These are phyloP conservation scores for Amazonetta brasiliensis DNA, from an alignment of 2,797 vertebrate genomes.

Conservation along the genomic window DNA sequence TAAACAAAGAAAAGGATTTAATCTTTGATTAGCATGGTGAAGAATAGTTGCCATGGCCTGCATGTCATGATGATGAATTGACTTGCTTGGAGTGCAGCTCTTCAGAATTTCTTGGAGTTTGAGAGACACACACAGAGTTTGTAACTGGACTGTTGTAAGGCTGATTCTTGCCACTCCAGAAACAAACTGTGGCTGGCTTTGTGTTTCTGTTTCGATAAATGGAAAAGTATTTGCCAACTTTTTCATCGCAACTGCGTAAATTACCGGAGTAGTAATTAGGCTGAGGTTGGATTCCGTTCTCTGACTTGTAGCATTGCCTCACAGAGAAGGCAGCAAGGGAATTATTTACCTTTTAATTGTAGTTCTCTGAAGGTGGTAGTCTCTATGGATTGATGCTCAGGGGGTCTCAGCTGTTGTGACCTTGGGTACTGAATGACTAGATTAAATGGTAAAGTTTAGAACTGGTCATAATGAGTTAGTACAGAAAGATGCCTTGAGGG, in stretches of 20 bases:
- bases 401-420: conserved; percentile 49
- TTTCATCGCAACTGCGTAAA: not conserved
- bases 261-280: conserved; percentile 54
- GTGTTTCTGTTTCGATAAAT: not conserved
- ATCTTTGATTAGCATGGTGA: not conserved
- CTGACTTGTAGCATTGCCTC: conserved; percentile 60
- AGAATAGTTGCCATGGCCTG: not conserved
- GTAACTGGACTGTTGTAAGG: not conserved
- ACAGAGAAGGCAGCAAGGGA: conserved; percentile 57
- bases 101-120: not conserved
- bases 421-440: conserved; percentile 53
- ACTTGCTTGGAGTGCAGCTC: not conserved
- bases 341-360: conserved; percentile 66
- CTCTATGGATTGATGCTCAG: conserved; percentile 63
- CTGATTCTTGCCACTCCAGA: not conserved
- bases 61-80: not conserved
- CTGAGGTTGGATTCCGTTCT: conserved; percentile 50
- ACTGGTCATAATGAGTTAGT: conserved; percentile 60
- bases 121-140: not conserved
- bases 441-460: conserved; percentile 59
- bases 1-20: not conserved
- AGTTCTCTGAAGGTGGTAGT: conserved; percentile 44
- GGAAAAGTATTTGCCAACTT: not conserved
- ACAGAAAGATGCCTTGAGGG: conserved; percentile 48
- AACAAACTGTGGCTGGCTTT: not conserved